Percentiles rank a stretch among this genome's conserved stretches.
These are phyloP conservation scores for Engystomops pustulosus DNA, from an alignment of 2,113 vertebrate species.

Conservation along the genomic window DNA sequence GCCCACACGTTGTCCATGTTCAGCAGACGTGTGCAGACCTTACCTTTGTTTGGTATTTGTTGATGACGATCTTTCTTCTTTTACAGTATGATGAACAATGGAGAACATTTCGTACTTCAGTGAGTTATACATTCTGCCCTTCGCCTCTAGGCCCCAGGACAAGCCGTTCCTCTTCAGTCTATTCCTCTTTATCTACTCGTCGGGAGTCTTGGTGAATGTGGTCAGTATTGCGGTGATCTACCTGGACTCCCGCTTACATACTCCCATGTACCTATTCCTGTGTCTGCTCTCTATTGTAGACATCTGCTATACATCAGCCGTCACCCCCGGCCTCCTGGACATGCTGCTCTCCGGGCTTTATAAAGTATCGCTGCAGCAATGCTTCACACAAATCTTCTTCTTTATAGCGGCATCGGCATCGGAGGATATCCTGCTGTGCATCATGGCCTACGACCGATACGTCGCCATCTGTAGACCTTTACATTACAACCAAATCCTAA, in stretches of 20 bases:
- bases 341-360: not conserved
- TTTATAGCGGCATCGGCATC: not conserved
- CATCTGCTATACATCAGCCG: not conserved
- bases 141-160: not conserved
- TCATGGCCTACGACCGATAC: not conserved
- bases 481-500: not conserved
- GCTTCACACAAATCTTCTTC: not conserved
- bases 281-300: not conserved
- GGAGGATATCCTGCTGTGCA: not conserved
- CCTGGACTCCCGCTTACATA: not conserved
- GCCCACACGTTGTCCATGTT: no score
- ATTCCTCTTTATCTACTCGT: not conserved
- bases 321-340: not conserved
- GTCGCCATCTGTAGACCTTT: not conserved
- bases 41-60: no score
- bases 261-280: not conserved
- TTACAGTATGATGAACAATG: not conserved
- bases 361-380: not conserved
- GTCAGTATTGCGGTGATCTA: not conserved
- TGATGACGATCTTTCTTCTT: not conserved
- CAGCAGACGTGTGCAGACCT: no score
- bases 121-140: not conserved
- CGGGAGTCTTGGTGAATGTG: not conserved
- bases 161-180: not conserved
- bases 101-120: not conserved